phyloP scores from a whole-genome alignment of 2,113 vertebrate species.

The Tragelaphus buxtoni region DNA sequence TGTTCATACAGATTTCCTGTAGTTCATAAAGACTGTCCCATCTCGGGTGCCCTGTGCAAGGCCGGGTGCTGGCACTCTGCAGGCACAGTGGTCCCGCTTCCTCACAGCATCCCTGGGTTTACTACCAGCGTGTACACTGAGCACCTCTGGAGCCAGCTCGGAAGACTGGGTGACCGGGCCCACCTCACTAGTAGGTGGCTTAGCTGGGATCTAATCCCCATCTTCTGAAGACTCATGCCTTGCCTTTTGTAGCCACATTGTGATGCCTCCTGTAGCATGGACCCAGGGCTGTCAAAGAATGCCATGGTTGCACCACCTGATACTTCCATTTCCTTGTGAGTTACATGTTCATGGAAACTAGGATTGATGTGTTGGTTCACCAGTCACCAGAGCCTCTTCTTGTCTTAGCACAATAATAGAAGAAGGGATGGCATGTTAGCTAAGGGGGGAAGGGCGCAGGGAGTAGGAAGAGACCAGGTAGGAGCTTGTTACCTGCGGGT shows the following conservation, averaged over 20 bases:
- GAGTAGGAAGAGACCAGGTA: neutral
- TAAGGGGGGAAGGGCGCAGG: neutral
- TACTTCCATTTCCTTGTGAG: neutral
- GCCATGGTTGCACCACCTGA: neutral
- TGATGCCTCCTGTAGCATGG: neutral
- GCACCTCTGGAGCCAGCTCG: neutral
- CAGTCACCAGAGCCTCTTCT: neutral
- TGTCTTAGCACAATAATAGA: neutral
- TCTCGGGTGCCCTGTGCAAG: neutral
- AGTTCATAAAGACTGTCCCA: neutral
- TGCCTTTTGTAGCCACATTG: neutral
- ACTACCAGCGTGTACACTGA: rapidly evolving
- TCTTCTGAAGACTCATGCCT: neutral
- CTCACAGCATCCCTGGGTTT: neutral
- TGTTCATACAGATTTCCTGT: neutral
- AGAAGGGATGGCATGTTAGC: neutral
- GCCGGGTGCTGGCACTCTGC: neutral
- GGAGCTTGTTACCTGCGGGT: neutral
- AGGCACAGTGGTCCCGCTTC: neutral
- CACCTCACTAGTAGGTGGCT: neutral
- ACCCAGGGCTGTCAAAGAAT: neutral
- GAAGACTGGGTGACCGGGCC: neutral
- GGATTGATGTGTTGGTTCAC: neutral
- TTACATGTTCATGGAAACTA: neutral
- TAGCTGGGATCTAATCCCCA: neutral